These are phyloP conservation scores for Tarsius wallacei DNA, from an alignment of 2,797 vertebrate genomes.

Conservation along the genomic window DNA sequence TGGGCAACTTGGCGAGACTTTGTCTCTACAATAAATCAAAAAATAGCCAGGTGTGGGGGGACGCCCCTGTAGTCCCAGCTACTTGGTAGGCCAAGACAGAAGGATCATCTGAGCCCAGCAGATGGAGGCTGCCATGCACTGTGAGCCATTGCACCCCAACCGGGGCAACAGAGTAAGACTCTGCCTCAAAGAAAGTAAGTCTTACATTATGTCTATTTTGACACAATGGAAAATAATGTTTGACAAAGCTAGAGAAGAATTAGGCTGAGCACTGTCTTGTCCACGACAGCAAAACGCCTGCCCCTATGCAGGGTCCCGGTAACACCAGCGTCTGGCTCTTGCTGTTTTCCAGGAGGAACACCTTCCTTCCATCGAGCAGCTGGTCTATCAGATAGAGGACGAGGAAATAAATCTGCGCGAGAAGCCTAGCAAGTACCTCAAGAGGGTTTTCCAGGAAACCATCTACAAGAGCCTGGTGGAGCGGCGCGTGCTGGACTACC, in stretches of 20 bases:
- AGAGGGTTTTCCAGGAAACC: slow-evolving; percentile 78
- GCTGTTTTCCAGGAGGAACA: slow-evolving; percentile 80
- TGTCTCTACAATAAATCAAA: no score
- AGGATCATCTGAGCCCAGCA: no score
- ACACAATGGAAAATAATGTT: not conserved
- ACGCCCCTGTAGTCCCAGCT: no score
- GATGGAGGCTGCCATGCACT: no score
- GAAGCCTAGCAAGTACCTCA: slow-evolving; percentile 83
- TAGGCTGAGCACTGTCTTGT: no score
- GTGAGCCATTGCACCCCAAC: no score
- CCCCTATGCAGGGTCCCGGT: not conserved
- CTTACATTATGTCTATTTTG: not conserved
- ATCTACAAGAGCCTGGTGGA: slow-evolving; percentile 88
- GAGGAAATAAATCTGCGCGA: slow-evolving; percentile 83
- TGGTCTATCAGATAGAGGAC: slow-evolving; percentile 85
- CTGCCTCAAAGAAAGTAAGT: no score
- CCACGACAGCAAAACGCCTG: not conserved
- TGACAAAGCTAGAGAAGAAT: not conserved
- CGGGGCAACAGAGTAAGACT: no score
- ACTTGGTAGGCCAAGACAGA: no score
- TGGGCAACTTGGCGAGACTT: no score
- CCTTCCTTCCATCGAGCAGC: slow-evolving; percentile 84
- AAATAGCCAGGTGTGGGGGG: no score
- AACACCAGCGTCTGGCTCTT: slow-evolving; percentile 11
- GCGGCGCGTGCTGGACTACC: slow-evolving; percentile 91